Evolutionary conservation across 1,140 invertebrate species (phyloP).

Genomic region (Drosophila arawakana): DNA sequence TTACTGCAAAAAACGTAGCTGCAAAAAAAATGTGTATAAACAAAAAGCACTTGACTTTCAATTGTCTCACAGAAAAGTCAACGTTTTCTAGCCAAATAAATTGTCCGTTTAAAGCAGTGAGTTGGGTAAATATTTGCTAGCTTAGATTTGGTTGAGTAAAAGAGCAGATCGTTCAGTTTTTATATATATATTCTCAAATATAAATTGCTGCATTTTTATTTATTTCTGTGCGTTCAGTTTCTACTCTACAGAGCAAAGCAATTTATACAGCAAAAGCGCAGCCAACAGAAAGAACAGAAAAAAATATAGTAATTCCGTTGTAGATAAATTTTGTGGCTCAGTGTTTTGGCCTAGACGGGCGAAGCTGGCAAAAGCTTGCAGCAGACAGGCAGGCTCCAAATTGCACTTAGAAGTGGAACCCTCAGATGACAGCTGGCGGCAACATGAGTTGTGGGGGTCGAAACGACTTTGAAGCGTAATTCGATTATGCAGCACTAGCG

Average conservation of each 20-base stretch:
- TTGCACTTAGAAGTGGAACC: conserved; percentile 32
- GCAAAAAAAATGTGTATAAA: conserved; percentile 10
- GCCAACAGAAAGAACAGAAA: background rate
- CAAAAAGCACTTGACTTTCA: conserved; percentile 12
- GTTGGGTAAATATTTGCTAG: too few relatives aligned
- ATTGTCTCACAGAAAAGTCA: too few relatives aligned
- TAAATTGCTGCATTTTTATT: too few relatives aligned
- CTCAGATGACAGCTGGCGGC: conserved; percentile 3
- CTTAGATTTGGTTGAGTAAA: too few relatives aligned
- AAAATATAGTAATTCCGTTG: background rate
- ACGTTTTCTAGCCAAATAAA: background rate
- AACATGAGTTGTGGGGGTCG: conserved; percentile 3
- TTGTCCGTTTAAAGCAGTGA: too few relatives aligned
- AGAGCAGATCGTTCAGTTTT: too few relatives aligned
- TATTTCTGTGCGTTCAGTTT: too few relatives aligned
- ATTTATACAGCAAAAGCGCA: background rate
- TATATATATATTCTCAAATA: too few relatives aligned
- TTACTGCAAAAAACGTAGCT: conserved; percentile 35
- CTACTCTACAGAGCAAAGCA: too few relatives aligned
- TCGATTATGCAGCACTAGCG: conserved; percentile 48
- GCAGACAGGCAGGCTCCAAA: conserved; percentile 28
- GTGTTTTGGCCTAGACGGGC: conserved; percentile 17
- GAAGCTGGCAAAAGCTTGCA: conserved; percentile 18
- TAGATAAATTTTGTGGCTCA: background rate
- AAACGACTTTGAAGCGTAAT: conserved; percentile 47